Evolutionary conservation across 2,888 invertebrate species (phyloP).

Genomic region (Lumbricus terrestris): DNA sequence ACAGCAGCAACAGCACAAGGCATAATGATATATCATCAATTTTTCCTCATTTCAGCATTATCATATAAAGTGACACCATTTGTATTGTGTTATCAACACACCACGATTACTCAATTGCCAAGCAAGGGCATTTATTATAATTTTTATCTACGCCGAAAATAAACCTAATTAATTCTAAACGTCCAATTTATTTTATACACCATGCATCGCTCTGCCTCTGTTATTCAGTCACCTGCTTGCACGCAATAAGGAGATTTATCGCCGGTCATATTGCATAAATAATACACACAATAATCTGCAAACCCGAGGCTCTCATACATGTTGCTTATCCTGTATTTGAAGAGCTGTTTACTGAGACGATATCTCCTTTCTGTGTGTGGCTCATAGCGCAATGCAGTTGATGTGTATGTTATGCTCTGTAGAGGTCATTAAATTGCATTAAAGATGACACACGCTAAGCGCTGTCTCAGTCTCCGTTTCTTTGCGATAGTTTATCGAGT

Average conservation of each 20-base stretch:
- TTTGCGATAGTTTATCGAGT: not conserved
- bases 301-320: not conserved
- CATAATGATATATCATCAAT: not conserved
- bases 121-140: too few relatives aligned
- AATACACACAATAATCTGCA: not conserved
- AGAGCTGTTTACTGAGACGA: not conserved
- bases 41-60: not conserved
- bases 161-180: not conserved
- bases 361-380: not conserved
- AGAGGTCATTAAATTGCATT: not conserved
- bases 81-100: not conserved
- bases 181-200: not conserved
- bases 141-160: not conserved
- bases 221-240: not conserved
- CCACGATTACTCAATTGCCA: not conserved
- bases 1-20: not conserved
- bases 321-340: not conserved
- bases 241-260: not conserved
- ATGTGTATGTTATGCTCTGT: not conserved
- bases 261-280: not conserved
- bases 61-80: not conserved
- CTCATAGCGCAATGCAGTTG: not conserved
- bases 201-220: not conserved
- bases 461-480: not conserved
- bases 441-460: not conserved